phyloP scores from a whole-genome alignment of 2,113 vertebrate genomes.

The Trachemys scripta region DNA sequence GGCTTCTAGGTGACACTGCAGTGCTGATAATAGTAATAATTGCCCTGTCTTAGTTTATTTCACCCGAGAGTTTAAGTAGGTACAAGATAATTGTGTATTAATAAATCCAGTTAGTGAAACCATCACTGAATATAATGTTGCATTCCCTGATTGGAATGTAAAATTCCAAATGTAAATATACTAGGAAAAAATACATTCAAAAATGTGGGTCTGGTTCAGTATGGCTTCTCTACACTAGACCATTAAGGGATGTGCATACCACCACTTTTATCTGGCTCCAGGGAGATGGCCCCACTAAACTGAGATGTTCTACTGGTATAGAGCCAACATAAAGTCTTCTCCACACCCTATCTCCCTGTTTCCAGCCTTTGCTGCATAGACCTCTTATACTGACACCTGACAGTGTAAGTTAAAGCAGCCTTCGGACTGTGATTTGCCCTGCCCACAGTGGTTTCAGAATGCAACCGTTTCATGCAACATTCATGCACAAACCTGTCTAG shows the following conservation, averaged over 20 bases:
- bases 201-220: too few relatives aligned
- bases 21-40: background rate
- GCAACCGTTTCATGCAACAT: background rate
- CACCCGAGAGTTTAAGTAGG: background rate
- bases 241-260: too few relatives aligned
- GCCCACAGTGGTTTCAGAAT: background rate
- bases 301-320: background rate
- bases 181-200: background rate
- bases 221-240: too few relatives aligned
- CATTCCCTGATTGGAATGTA: background rate
- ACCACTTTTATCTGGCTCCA: background rate
- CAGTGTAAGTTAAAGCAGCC: background rate
- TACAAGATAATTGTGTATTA: background rate
- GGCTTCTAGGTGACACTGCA: background rate
- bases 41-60: constrained; percentile 26
- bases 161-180: background rate
- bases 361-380: background rate
- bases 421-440: background rate
- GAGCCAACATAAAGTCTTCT: background rate
- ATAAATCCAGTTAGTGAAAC: background rate
- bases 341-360: background rate
- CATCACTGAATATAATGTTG: background rate
- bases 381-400: background rate
- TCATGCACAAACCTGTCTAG: background rate
- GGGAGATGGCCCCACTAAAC: background rate